phyloP scores from a whole-genome alignment of 2,113 vertebrate species.

The Drymodes brunneopygia region DNA sequence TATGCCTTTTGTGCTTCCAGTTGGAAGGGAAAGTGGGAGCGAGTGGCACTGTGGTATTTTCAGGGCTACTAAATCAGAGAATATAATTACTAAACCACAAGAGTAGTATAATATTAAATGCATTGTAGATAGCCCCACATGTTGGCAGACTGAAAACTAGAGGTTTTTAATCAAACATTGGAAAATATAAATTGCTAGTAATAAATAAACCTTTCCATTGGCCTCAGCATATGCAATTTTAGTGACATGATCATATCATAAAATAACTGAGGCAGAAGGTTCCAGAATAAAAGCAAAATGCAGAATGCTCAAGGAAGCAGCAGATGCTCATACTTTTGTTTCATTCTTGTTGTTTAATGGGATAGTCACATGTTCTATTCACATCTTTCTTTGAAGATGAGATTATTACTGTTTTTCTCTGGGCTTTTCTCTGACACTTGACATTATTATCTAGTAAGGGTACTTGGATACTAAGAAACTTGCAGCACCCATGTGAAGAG shows the following conservation, averaged over 20 bases:
- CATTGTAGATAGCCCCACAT: not conserved
- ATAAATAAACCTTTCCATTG: not conserved
- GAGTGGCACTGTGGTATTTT: fast-evolving
- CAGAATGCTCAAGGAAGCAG: not conserved
- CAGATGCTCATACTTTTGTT: not conserved
- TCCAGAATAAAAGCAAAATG: not conserved
- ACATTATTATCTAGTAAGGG: not conserved
- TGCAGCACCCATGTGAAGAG: not conserved
- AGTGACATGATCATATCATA: not conserved
- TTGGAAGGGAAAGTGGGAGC: not conserved
- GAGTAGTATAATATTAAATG: not conserved
- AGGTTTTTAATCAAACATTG: not conserved
- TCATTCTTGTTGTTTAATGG: not conserved
- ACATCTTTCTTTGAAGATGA: not conserved
- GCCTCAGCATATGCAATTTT: not conserved
- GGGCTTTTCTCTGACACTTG: not conserved
- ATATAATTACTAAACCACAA: not conserved
- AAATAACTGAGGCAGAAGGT: not conserved
- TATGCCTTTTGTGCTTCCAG: not conserved
- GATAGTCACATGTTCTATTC: not conserved
- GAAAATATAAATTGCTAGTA: not conserved
- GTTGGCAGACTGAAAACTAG: not conserved
- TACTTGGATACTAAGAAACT: not conserved
- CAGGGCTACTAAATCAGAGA: not conserved
- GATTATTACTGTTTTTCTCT: not conserved